Conservation (phyloP, 2,113 vertebrate species). For the Mesocricetus auratus region DNA sequence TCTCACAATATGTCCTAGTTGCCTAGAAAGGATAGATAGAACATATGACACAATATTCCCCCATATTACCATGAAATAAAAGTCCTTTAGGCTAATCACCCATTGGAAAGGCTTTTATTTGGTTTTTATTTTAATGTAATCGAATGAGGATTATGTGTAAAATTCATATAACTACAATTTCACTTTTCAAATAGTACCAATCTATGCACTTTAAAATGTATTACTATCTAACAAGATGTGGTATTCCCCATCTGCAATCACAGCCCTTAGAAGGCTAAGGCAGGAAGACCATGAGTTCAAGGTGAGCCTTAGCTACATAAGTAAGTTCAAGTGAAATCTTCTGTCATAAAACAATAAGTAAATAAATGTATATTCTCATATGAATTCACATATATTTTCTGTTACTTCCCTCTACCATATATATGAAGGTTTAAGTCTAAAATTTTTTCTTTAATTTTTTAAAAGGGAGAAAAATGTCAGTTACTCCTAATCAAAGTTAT, state of each 20-base stretch:
- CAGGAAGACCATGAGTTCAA: not conserved
- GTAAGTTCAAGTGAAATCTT: not conserved
- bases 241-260: not conserved
- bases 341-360: not conserved
- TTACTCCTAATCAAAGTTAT: constrained; percentile 54
- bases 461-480: not conserved
- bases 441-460: not conserved
- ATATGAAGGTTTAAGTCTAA: not conserved
- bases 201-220: not conserved
- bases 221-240: not conserved
- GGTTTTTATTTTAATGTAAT: constrained; percentile 2
- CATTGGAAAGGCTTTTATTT: not conserved
- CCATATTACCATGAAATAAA: constrained; percentile 31
- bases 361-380: not conserved
- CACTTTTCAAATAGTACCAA: constrained; percentile 46
- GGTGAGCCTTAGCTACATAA: not conserved
- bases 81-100: constrained; percentile 35
- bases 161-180: constrained; percentile 49
- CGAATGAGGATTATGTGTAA: constrained; percentile 3
- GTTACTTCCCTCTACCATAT: not conserved
- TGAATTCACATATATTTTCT: constrained; percentile 4
- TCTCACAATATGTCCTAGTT: constrained; percentile 61
- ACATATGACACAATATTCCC: constrained; percentile 46
- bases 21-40: constrained; percentile 58
- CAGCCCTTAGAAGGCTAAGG: not conserved